These are phyloP conservation scores for Turritopsis rubra DNA, from an alignment of 30 jellyfish, hydroid and myxozoan species.

Conservation along the genomic window DNA sequence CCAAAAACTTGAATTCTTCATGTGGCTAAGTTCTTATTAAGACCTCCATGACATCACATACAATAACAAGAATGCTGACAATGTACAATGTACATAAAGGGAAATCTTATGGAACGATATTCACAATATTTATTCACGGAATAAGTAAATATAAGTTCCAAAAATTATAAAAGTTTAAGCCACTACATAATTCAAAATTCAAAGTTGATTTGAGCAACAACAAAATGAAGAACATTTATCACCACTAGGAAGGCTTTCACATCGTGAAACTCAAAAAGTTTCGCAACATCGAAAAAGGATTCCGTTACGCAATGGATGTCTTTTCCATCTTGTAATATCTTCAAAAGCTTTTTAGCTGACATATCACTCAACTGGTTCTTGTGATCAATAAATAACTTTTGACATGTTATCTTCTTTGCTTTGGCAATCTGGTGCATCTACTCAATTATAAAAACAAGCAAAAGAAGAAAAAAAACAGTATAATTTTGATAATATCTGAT, in stretches of 20 bases:
- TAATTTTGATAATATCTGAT: neutral
- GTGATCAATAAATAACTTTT: conserved; percentile 33
- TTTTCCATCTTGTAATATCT: conserved; percentile 43
- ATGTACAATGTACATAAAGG: too few species aligned
- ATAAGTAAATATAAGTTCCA: too few species aligned
- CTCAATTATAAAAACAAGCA: neutral
- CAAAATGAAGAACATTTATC: neutral
- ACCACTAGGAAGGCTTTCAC: conserved; percentile 59
- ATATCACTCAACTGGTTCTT: conserved; percentile 57
- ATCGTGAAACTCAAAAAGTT: conserved; percentile 55
- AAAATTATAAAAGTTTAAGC: too few species aligned
- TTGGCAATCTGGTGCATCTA: conserved; percentile 65
- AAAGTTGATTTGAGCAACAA: neutral
- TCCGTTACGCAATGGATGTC: conserved; percentile 41
- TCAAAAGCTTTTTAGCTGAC: conserved; percentile 44
- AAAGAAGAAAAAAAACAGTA: neutral
- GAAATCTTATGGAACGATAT: too few species aligned
- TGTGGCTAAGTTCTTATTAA: too few species aligned
- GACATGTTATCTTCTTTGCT: conserved; percentile 39
- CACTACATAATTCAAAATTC: too few species aligned
- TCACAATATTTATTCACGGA: too few species aligned
- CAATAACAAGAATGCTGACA: too few species aligned
- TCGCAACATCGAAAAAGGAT: conserved; percentile 49
- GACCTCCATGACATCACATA: too few species aligned
- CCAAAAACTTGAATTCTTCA: too few species aligned